Evolutionary conservation across 1,140 invertebrate species (phyloP).

Genomic region (Bombus pyrosoma): DNA sequence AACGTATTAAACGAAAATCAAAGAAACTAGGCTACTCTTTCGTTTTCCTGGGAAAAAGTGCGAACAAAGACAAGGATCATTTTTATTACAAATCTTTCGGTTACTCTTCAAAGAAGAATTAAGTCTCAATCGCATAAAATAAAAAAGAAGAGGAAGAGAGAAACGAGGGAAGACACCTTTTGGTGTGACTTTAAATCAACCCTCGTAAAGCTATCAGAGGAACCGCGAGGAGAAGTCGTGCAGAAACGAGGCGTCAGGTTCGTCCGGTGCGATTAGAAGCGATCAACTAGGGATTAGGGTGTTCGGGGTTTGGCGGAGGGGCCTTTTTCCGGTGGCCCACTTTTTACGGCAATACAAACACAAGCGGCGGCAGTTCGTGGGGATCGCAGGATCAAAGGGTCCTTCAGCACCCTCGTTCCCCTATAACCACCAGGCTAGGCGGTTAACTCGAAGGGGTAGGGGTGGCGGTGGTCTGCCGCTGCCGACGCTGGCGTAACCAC

Average conservation of each 20-base stretch:
- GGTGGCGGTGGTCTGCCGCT: slow-evolving; percentile 60
- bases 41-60: background rate
- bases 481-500: slow-evolving; percentile 58
- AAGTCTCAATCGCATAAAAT: background rate
- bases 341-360: slow-evolving; percentile 71
- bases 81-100: too few species aligned
- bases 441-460: slow-evolving; percentile 67
- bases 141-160: background rate
- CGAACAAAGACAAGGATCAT: background rate
- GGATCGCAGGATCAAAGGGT: slow-evolving; percentile 70
- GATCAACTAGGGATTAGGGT: slow-evolving; percentile 51
- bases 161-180: background rate
- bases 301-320: slow-evolving; percentile 11
- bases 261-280: slow-evolving; percentile 14
- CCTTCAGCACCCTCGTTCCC: slow-evolving; percentile 56
- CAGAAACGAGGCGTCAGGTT: background rate
- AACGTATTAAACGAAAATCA: background rate
- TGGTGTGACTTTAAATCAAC: background rate
- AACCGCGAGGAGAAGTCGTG: slow-evolving; percentile 21
- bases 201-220: background rate
- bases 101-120: background rate
- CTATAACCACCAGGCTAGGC: slow-evolving; percentile 45
- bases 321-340: slow-evolving; percentile 58
- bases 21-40: background rate
- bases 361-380: slow-evolving; percentile 37